Percentiles rank a stretch among this genome's conserved stretches.
phyloP scores from a whole-genome alignment of 2,797 vertebrate genomes.

The Anisognathus igniventris region DNA sequence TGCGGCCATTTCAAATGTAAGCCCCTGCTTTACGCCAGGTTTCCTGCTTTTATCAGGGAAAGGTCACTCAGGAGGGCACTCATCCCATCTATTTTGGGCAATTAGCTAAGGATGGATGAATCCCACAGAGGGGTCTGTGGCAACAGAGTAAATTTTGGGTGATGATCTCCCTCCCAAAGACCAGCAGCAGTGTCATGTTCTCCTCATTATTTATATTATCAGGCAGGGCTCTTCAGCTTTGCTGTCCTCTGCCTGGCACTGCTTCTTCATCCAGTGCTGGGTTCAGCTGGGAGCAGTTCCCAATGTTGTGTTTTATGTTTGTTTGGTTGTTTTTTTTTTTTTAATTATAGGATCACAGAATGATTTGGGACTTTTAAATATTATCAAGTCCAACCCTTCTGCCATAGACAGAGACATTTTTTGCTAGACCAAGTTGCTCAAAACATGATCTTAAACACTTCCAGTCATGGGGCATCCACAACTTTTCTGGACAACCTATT shows the following conservation, averaged over 20 bases:
- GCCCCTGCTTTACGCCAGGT: conserved; percentile 8
- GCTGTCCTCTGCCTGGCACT: not conserved
- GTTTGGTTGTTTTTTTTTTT: too few species aligned
- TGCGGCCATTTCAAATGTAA: not conserved
- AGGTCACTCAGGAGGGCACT: not conserved
- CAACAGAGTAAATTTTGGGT: not conserved
- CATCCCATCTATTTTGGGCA: not conserved
- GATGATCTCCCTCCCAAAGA: not conserved
- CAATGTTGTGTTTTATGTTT: accelerated
- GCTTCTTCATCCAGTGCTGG: not conserved
- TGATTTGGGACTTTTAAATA: not conserved
- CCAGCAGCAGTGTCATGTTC: not conserved
- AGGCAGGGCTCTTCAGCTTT: not conserved
- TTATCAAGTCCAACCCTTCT: not conserved
- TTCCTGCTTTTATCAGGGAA: conserved; percentile 27
- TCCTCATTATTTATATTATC: not conserved
- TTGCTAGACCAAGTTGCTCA: not conserved
- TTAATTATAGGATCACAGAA: not conserved
- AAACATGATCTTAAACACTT: not conserved
- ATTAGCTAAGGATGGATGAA: not conserved
- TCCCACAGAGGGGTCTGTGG: not conserved
- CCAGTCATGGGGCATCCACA: not conserved
- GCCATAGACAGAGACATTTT: not conserved
- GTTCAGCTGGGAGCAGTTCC: not conserved
- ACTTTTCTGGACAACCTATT: not conserved